A percentile compares a stretch with the other conserved stretches of the same genome.
These are phyloP conservation scores for Epinotia ramella DNA, from an alignment of 2,888 invertebrate genomes.

Conservation along the genomic window DNA sequence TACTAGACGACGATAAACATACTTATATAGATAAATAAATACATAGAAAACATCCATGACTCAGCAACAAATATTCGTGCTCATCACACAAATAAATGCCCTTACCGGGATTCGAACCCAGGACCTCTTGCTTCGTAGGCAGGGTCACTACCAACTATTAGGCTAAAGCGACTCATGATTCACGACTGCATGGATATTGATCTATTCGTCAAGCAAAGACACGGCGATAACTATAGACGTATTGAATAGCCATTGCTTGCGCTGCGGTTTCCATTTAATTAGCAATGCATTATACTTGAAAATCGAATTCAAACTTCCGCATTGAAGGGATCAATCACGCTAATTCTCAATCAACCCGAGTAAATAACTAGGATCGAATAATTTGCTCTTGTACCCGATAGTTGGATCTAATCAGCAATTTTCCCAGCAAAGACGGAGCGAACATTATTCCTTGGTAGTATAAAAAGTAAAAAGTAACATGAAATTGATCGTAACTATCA, in stretches of 20 bases:
- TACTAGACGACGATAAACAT: too few species aligned
- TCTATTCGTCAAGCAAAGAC: not conserved
- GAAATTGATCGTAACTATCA: conserved; percentile 73
- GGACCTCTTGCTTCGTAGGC: too few species aligned
- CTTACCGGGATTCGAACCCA: too few species aligned
- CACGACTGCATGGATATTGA: not conserved
- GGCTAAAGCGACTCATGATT: not conserved
- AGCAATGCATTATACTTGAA: conserved; percentile 21
- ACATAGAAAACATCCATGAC: too few species aligned
- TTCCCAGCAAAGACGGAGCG: conserved; percentile 60
- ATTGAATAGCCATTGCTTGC: not conserved
- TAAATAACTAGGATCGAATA: conserved; percentile 50
- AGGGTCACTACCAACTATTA: not conserved
- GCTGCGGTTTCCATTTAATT: conserved; percentile 17
- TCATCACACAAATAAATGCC: too few species aligned
- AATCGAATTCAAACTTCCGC: conserved; percentile 37
- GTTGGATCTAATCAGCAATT: conserved; percentile 70
- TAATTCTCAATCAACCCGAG: conserved; percentile 37
- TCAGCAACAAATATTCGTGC: too few species aligned
- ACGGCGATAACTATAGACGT: too few species aligned
- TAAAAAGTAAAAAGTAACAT: conserved; percentile 63
- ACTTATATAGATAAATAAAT: too few species aligned
- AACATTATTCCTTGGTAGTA: conserved; percentile 58
- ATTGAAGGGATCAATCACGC: conserved; percentile 37
- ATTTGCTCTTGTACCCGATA: conserved; percentile 56